A percentile compares a stretch with the other conserved stretches of the same genome.
phyloP scores from a whole-genome alignment of 2,888 invertebrate genomes.

The Trisateles emortualis region DNA sequence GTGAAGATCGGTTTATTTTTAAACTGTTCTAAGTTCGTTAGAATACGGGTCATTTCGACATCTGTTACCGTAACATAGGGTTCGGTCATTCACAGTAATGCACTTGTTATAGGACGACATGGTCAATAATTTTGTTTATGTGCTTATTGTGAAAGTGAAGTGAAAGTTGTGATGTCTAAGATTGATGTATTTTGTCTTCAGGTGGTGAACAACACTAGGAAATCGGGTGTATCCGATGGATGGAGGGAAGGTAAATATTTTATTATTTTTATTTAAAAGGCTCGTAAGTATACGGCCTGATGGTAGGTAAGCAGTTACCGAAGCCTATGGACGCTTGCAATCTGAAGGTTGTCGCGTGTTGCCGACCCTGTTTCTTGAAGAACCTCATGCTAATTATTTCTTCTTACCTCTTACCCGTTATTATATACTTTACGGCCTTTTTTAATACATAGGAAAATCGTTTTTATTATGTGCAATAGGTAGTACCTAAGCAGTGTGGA shows the following conservation, averaged over 20 bases:
- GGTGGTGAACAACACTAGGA: constrained; percentile 91
- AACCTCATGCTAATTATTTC: too few species aligned
- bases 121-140: constrained; percentile 62
- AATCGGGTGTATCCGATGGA: constrained; percentile 84
- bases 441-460: too few species aligned
- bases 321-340: too few species aligned
- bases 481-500: too few species aligned
- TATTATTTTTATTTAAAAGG: not conserved
- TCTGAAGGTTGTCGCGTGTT: too few species aligned
- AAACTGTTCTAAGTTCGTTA: constrained; percentile 62
- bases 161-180: constrained; percentile 56
- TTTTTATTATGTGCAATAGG: too few species aligned
- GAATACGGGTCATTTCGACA: constrained; percentile 76
- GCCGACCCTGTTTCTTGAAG: too few species aligned
- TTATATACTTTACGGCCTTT: too few species aligned
- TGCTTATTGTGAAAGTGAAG: constrained; percentile 46
- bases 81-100: constrained; percentile 60
- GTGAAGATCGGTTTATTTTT: constrained; percentile 65
- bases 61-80: constrained; percentile 66
- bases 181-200: constrained; percentile 60
- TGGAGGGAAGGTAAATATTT: constrained; percentile 81
- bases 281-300: not conserved
- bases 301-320: too few species aligned
- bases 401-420: too few species aligned
- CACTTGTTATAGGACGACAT: constrained; percentile 62